Evolutionary conservation across 2,113 vertebrate species (phyloP).

Genomic region (Neopipo cinnamomea): DNA sequence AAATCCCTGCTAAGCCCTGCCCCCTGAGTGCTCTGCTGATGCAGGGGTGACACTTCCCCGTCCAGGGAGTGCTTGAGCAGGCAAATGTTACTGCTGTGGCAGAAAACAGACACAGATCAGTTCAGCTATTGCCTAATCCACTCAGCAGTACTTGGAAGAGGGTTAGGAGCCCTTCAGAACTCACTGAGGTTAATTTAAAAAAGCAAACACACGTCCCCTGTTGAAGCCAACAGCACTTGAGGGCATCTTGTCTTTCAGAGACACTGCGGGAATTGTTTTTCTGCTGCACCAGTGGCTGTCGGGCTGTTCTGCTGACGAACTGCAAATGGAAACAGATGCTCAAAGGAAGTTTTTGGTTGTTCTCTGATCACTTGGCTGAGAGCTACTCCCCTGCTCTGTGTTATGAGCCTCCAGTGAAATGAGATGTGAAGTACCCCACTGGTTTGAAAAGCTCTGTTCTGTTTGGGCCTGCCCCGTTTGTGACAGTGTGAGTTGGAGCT

Average conservation of each 20-base stretch:
- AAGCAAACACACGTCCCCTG: neutral
- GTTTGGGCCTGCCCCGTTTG: neutral
- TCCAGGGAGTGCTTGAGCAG: neutral
- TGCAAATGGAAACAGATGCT: neutral
- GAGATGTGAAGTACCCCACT: neutral
- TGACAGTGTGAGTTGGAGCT: neutral
- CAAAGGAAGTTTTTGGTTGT: neutral
- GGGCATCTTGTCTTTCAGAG: neutral
- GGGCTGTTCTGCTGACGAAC: neutral
- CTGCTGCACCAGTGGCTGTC: neutral
- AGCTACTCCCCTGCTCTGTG: neutral
- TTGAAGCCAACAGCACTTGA: neutral
- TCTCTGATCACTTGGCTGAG: neutral
- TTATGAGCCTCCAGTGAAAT: neutral
- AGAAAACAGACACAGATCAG: neutral
- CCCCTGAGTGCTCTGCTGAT: neutral
- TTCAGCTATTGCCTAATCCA: neutral
- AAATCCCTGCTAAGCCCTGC: neutral
- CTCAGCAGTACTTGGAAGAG: neutral
- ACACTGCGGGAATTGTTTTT: neutral
- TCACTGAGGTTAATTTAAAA: neutral
- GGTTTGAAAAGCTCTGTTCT: neutral
- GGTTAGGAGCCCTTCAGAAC: neutral
- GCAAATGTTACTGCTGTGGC: neutral
- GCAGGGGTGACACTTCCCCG: neutral